Conservation (phyloP, 1,140 invertebrate species). For the Trinorchestia longiramus region DNA sequence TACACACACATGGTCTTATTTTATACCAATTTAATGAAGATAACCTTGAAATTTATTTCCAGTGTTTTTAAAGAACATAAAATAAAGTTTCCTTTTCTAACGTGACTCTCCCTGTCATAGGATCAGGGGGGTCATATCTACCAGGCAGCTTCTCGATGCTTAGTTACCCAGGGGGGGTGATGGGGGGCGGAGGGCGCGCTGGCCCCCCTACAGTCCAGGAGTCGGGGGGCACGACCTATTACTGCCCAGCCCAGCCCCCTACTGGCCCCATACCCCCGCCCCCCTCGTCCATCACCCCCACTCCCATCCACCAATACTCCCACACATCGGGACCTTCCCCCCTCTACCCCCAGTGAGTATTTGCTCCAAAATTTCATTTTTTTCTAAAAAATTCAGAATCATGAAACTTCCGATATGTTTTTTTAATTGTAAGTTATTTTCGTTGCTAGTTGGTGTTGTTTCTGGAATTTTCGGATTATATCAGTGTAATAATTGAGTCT, state of each 20-base stretch:
- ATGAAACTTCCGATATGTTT: too few species aligned
- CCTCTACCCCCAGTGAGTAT: background rate
- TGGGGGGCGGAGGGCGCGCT: background rate
- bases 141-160: conserved; percentile 14
- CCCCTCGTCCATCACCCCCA: background rate
- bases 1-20: too few species aligned
- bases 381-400: too few species aligned
- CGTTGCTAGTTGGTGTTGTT: too few species aligned
- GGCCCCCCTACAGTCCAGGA: conserved; percentile 6
- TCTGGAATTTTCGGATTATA: too few species aligned
- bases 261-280: background rate
- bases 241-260: conserved; percentile 26
- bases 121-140: background rate
- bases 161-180: background rate
- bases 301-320: background rate
- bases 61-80: too few species aligned
- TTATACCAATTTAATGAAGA: too few species aligned
- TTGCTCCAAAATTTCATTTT: too few species aligned
- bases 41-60: too few species aligned
- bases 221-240: conserved; percentile 30
- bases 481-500: too few species aligned
- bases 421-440: too few species aligned
- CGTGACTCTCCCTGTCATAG: background rate
- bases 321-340: background rate
- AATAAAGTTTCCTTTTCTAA: too few species aligned